Percentiles rank a stretch among this genome's conserved stretches.
phyloP scores from a whole-genome alignment of 92 coral and sea anemone species.

The Phymanthus crucifer region DNA sequence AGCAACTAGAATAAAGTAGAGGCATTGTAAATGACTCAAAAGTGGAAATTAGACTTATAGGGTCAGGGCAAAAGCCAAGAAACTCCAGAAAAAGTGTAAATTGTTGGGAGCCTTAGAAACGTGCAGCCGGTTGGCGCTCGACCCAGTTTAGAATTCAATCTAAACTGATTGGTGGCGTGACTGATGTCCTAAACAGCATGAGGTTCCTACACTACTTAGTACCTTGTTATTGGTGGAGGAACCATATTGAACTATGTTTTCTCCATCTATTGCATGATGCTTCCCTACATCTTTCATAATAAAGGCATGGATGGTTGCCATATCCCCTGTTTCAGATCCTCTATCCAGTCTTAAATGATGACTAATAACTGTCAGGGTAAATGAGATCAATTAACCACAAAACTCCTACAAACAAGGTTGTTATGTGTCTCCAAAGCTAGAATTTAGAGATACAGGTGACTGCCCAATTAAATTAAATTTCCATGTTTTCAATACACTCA shows the following conservation, averaged over 20 bases:
- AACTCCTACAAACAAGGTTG: not conserved
- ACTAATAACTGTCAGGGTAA: conserved; percentile 22
- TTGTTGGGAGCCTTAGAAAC: no score
- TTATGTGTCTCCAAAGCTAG: not conserved
- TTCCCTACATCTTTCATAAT: not conserved
- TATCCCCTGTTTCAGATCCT: conserved; percentile 27
- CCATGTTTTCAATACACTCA: not conserved
- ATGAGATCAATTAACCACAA: not conserved
- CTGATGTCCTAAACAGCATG: no score
- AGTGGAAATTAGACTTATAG: no score
- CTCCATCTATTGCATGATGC: conserved; percentile 2
- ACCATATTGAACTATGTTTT: conserved; percentile 53
- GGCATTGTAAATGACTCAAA: no score
- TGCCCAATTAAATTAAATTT: not conserved
- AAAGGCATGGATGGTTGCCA: conserved; percentile 34
- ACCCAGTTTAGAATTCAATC: no score
- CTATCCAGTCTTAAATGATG: conserved; percentile 23
- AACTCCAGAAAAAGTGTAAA: no score
- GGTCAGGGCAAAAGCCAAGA: no score
- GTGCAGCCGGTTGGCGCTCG: no score
- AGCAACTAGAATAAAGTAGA: no score
- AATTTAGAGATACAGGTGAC: not conserved
- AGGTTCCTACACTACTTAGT: no score
- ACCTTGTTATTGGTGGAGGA: conserved; percentile 43
- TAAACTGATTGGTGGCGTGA: no score